Conservation (phyloP, 2,888 invertebrate genomes). For the Euspilapteryx auroguttella region DNA sequence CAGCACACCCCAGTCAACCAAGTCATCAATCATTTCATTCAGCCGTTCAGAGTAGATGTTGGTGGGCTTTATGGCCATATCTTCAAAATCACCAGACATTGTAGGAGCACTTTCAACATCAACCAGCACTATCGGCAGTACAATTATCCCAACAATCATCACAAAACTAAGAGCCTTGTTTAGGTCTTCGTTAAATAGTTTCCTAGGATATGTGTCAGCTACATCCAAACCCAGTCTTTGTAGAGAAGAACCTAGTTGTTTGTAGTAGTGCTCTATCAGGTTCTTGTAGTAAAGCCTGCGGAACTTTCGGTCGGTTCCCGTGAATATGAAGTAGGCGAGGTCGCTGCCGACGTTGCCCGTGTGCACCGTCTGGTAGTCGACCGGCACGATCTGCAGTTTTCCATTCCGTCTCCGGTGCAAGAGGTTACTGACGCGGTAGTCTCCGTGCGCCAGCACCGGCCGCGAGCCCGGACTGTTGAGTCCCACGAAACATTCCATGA, state of each 20-base stretch:
- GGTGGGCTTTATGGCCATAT: constrained; percentile 14
- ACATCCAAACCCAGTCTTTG: constrained; percentile 16
- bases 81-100: constrained; percentile 10
- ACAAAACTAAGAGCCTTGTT: constrained; percentile 21
- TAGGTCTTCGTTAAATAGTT: constrained; percentile 21
- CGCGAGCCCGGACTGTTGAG: constrained; percentile 11
- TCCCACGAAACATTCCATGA: constrained; percentile 6
- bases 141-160: constrained; percentile 14
- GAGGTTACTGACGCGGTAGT: background rate
- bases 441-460: constrained; percentile 2
- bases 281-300: constrained; percentile 15
- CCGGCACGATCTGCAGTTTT: constrained; percentile 15
- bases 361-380: constrained; percentile 32
- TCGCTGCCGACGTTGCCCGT: constrained; percentile 21
- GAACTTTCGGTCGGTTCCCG: constrained; percentile 27
- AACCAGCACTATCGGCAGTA: constrained; percentile 20
- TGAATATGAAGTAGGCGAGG: constrained; percentile 28
- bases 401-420: constrained; percentile 18
- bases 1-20: constrained; percentile 18
- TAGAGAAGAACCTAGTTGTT: constrained; percentile 16
- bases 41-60: constrained; percentile 17
- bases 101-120: constrained; percentile 16
- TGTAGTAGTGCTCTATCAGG: constrained; percentile 18
- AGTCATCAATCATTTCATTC: constrained; percentile 25
- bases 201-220: constrained; percentile 18